Conservation (phyloP, 2,797 vertebrate genomes). For the Momotus momota region DNA sequence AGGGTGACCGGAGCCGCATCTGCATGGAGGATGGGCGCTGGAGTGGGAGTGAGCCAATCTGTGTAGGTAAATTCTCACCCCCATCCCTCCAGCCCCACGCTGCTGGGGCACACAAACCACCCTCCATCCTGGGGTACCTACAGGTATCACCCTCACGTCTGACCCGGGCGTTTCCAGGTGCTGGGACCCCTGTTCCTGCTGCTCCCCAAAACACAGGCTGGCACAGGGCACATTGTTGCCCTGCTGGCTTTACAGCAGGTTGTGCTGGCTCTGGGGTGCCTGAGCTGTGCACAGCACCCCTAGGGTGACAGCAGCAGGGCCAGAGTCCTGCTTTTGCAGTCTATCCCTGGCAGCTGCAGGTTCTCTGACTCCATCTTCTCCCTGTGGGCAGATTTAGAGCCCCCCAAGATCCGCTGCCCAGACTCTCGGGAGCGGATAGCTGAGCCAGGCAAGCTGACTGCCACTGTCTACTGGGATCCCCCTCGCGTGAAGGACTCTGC, state of each 20-base stretch:
- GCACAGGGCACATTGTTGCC: too few relatives aligned
- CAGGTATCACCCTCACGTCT: not conserved
- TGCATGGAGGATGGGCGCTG: constrained; percentile 88
- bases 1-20: constrained; percentile 85
- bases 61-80: constrained; percentile 86
- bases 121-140: not conserved
- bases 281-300: not conserved
- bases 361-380: not conserved
- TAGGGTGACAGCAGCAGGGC: accelerated
- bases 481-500: constrained; percentile 90
- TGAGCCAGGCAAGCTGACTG: constrained; percentile 90
- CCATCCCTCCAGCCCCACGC: accelerated
- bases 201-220: not conserved
- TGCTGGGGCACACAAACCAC: not conserved
- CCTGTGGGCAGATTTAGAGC: constrained; percentile 87
- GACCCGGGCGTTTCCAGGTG: accelerated
- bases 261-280: accelerated
- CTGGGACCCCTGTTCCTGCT: not conserved
- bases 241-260: not conserved
- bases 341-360: accelerated
- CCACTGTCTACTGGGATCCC: constrained; percentile 89
- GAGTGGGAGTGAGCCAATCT: constrained; percentile 89
- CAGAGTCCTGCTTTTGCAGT: accelerated
- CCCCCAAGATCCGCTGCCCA: constrained; percentile 94
- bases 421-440: constrained; percentile 89